Conservation (phyloP, 2,888 invertebrate species). For the Schrankia costaestrigalis region DNA sequence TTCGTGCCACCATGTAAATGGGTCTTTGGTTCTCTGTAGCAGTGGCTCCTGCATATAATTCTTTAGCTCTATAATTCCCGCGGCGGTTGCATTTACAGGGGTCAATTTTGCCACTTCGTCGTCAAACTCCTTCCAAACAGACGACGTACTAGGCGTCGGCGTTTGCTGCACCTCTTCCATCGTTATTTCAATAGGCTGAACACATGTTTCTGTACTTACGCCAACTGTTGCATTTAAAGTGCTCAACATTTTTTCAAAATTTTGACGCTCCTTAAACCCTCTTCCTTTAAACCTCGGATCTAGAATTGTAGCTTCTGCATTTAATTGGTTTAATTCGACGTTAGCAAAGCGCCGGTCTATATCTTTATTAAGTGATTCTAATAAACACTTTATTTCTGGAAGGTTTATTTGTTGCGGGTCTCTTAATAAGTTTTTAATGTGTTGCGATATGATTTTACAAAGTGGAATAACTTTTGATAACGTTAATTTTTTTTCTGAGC, state of each 20-base stretch:
- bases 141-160: too few species aligned
- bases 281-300: slow-evolving; percentile 6
- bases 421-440: not conserved
- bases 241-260: slow-evolving; percentile 2
- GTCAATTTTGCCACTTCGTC: too few species aligned
- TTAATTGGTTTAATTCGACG: not conserved
- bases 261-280: slow-evolving; percentile 1
- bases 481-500: slow-evolving; percentile 15
- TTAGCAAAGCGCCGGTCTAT: slow-evolving; percentile 1
- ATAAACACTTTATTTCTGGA: not conserved
- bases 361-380: not conserved
- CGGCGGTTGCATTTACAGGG: too few species aligned
- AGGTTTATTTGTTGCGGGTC: not conserved
- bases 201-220: too few species aligned
- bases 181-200: too few species aligned
- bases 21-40: too few species aligned
- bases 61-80: too few species aligned
- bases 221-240: slow-evolving; percentile 5
- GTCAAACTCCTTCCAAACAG: too few species aligned
- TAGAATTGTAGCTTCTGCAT: slow-evolving; percentile 2
- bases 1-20: too few species aligned
- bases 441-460: not conserved
- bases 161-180: too few species aligned
- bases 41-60: too few species aligned
- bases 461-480: not conserved